Conservation (phyloP, 2,113 vertebrate genomes). For the Nyctereutes procyonoides region DNA sequence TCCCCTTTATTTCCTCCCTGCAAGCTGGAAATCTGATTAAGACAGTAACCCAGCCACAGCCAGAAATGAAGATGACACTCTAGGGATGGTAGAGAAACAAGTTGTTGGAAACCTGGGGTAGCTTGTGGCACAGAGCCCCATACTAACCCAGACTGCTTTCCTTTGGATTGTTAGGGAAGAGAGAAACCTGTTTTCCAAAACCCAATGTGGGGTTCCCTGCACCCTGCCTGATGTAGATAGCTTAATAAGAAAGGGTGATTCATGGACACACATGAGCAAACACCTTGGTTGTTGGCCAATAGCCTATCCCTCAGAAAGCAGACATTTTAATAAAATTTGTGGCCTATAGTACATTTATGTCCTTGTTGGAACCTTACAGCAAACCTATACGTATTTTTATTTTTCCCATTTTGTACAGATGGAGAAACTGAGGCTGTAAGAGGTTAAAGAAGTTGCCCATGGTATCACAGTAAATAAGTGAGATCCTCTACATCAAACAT, state of each 20-base stretch:
- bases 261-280: not conserved
- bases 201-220: not conserved
- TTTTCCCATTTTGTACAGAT: slow-evolving; percentile 39
- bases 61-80: not conserved
- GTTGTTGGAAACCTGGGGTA: not conserved
- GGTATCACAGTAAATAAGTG: not conserved
- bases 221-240: not conserved
- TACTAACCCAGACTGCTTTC: not conserved
- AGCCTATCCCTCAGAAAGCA: not conserved
- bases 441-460: not conserved
- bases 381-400: not conserved
- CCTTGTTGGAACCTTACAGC: not conserved
- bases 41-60: not conserved
- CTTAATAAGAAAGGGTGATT: not conserved
- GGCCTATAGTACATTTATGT: not conserved
- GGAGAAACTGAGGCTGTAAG: not conserved
- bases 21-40: not conserved
- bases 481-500: not conserved
- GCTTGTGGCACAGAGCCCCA: too few species aligned
- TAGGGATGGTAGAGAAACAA: not conserved
- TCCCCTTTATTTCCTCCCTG: not conserved
- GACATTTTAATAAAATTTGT: not conserved
- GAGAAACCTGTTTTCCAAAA: not conserved
- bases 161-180: not conserved
- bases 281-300: not conserved